Percentiles rank a stretch among this genome's conserved stretches.
Conservation (phyloP, 2,888 invertebrate genomes). For the Syrista parreyssii region DNA sequence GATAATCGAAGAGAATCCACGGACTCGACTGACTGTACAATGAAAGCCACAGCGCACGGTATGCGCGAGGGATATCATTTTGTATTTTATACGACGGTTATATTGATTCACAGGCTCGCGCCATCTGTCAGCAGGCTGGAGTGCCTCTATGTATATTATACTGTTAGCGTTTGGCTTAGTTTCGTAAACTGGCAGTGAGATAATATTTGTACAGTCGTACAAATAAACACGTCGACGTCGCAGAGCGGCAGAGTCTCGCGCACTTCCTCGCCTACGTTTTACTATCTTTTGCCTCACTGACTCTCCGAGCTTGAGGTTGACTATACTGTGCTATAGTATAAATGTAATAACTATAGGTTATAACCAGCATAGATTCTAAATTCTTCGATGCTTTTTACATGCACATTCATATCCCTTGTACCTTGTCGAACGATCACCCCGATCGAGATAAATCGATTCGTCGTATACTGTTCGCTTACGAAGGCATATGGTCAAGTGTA, state of each 20-base stretch:
- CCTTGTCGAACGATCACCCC: no score
- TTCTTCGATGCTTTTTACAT: no score
- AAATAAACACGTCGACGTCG: conserved; percentile 39
- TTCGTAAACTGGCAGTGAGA: conserved; percentile 43
- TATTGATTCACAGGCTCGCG: conserved; percentile 53
- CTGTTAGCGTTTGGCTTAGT: conserved; percentile 37
- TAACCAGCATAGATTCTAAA: no score
- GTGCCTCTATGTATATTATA: conserved; percentile 14
- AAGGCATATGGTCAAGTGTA: no score
- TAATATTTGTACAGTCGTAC: conserved; percentile 47
- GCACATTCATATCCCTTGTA: no score
- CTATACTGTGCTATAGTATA: no score
- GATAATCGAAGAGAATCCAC: no score
- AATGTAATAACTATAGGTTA: no score
- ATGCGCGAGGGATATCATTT: not conserved
- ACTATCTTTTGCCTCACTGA: not conserved
- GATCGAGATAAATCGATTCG: no score
- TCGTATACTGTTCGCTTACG: no score
- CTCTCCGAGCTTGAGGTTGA: no score
- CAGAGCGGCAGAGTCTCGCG: not conserved
- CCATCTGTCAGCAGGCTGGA: conserved; percentile 50
- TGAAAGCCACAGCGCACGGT: not conserved
- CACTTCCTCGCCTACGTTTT: not conserved
- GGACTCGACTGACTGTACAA: no score
- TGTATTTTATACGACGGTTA: conserved; percentile 24